A percentile compares a stretch with the other conserved stretches of the same genome.
Conservation (phyloP, 2,797 vertebrate species). For the Euthynnus affinis region DNA sequence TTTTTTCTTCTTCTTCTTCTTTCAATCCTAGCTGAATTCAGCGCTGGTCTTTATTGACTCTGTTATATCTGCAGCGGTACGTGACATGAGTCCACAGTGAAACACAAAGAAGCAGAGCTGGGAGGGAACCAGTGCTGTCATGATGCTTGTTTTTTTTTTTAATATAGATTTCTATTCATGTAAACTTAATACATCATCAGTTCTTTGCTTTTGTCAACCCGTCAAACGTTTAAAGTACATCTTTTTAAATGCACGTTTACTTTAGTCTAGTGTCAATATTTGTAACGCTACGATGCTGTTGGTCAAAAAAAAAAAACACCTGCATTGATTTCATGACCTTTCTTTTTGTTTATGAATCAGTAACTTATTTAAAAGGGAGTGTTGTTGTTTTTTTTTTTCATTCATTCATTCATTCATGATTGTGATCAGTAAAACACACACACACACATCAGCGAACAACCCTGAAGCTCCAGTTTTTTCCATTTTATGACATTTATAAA, state of each 20-base stretch:
- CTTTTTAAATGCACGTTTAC: background rate
- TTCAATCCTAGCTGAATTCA: background rate
- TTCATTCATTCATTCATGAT: constrained; percentile 1
- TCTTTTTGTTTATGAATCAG: background rate
- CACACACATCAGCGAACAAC: background rate
- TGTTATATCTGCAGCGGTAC: constrained; percentile 32
- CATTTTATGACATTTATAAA: background rate
- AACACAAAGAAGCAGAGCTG: constrained; percentile 21
- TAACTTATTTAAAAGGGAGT: background rate
- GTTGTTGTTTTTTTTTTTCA: background rate
- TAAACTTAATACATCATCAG: background rate
- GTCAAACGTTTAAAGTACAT: background rate
- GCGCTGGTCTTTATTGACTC: constrained; percentile 15
- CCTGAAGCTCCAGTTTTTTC: background rate
- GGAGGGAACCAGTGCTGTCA: constrained; percentile 6
- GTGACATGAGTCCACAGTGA: constrained; percentile 24
- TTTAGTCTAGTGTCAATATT: background rate
- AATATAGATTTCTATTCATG: background rate
- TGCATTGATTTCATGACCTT: constrained; percentile 1
- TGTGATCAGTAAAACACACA: background rate
- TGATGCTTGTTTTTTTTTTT: background rate
- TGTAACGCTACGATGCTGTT: background rate
- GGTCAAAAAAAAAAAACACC: background rate
- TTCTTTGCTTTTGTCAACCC: constrained; percentile 11
- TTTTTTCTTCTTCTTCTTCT: constrained; percentile 3